phyloP scores from a whole-genome alignment of 2,113 vertebrate genomes.

The Antechinus stuartii region DNA sequence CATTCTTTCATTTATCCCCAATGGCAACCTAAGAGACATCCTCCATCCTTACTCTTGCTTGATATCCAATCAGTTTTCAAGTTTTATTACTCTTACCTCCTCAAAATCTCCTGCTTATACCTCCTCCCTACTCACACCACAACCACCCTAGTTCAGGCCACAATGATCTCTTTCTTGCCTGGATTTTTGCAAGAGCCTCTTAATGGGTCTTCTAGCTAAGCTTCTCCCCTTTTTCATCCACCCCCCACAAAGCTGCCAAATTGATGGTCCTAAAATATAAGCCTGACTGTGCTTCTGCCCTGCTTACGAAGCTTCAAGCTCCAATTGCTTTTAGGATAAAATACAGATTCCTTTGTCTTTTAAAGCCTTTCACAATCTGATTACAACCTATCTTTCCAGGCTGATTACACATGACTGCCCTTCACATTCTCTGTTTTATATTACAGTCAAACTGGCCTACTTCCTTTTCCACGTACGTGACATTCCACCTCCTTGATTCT shows the following conservation, averaged over 20 bases:
- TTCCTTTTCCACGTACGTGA: neutral
- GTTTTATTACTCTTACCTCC: neutral
- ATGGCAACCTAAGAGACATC: neutral
- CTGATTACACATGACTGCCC: neutral
- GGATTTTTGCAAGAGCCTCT: neutral
- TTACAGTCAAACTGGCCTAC: neutral
- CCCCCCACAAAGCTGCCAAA: neutral
- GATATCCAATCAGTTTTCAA: neutral
- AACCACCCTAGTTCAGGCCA: neutral
- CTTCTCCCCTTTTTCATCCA: neutral
- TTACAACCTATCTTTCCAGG: neutral
- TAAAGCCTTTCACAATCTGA: constrained; percentile 2
- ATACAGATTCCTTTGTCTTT: neutral
- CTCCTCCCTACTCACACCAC: neutral
- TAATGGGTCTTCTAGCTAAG: neutral
- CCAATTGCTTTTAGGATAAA: neutral
- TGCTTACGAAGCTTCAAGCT: neutral
- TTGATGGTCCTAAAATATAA: neutral
- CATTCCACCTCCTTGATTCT: neutral
- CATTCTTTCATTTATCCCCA: neutral
- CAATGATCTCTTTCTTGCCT: neutral
- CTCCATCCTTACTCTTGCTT: neutral
- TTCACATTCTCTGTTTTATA: neutral
- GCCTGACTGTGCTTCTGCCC: neutral
- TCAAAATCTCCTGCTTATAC: neutral